Percentiles rank a stretch among this genome's conserved stretches.
Conservation (phyloP, 1,140 invertebrate genomes). For the Goniozus legneri region DNA sequence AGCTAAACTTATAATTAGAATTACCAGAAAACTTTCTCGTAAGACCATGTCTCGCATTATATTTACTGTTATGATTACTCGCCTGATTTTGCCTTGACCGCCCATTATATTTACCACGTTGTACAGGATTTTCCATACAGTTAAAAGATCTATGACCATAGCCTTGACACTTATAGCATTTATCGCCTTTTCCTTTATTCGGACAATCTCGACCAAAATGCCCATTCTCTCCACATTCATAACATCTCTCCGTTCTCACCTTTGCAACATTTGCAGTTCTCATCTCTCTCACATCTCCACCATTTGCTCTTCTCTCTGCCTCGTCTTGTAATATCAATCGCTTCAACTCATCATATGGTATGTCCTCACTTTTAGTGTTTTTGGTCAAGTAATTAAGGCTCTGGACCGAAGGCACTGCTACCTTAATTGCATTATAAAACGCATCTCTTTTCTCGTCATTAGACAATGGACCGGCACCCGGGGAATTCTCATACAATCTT, state of each 20-base stretch:
- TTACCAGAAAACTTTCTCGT: too few relatives aligned
- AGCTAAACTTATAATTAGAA: too few relatives aligned
- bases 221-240: conserved; percentile 12
- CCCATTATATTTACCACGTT: too few relatives aligned
- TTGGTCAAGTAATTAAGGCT: conserved; percentile 13
- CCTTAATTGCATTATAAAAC: conserved; percentile 18
- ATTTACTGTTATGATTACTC: too few relatives aligned
- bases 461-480: conserved; percentile 5
- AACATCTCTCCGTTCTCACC: conserved; percentile 1
- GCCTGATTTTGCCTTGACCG: too few relatives aligned
- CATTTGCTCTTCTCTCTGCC: conserved; percentile 6
- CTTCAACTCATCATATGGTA: conserved; percentile 21
- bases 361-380: conserved; percentile 9
- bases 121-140: too few relatives aligned
- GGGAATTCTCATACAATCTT: conserved; percentile 13
- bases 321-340: conserved; percentile 16
- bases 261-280: neutral
- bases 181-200: conserved; percentile 4
- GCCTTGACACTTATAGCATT: conserved; percentile 14
- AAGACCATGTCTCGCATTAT: too few relatives aligned
- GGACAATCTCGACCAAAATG: conserved; percentile 9
- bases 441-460: conserved; percentile 23
- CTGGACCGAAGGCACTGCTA: conserved; percentile 15
- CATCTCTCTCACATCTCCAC: neutral
- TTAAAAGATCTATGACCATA: too few relatives aligned